Evolutionary conservation across 1,140 invertebrate species (phyloP).

Genomic region (Drosophila rufa): DNA sequence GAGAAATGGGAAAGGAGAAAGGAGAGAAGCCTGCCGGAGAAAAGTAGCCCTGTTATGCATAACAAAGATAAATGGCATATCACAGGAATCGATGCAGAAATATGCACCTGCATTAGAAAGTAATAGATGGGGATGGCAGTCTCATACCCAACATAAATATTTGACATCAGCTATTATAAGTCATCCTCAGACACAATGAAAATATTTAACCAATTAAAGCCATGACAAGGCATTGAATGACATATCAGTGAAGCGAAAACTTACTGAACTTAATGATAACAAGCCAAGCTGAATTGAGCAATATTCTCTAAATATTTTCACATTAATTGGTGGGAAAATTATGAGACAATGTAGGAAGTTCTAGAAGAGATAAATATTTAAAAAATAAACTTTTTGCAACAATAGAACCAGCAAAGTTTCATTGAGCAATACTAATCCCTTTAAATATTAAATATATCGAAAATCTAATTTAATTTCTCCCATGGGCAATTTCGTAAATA

Average conservation of each 20-base stretch:
- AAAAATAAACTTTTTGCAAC: neutral
- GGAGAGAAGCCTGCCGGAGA: neutral
- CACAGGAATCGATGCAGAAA: constrained; percentile 52
- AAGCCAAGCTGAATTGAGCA: neutral
- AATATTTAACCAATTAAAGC: constrained; percentile 20
- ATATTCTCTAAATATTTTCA: neutral
- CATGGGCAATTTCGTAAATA: neutral
- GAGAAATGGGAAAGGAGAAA: neutral
- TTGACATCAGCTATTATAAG: constrained; percentile 15
- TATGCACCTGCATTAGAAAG: constrained; percentile 47
- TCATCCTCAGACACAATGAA: neutral
- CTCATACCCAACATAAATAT: constrained; percentile 33
- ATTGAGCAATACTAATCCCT: neutral
- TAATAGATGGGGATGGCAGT: constrained; percentile 29
- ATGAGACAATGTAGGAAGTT: neutral
- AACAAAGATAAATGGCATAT: constrained; percentile 65
- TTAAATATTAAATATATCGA: too few relatives aligned
- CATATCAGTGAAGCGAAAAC: constrained; percentile 3
- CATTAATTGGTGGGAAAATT: neutral
- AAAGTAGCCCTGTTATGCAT: constrained; percentile 43
- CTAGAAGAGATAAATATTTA: too few relatives aligned
- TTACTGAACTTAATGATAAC: neutral
- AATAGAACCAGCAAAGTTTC: too few relatives aligned
- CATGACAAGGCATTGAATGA: constrained; percentile 7
- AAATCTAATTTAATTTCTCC: neutral